Base-by-base conservation (phyloP, 2,888 invertebrate genomes). In the Andrena trimmerana region DNA sequence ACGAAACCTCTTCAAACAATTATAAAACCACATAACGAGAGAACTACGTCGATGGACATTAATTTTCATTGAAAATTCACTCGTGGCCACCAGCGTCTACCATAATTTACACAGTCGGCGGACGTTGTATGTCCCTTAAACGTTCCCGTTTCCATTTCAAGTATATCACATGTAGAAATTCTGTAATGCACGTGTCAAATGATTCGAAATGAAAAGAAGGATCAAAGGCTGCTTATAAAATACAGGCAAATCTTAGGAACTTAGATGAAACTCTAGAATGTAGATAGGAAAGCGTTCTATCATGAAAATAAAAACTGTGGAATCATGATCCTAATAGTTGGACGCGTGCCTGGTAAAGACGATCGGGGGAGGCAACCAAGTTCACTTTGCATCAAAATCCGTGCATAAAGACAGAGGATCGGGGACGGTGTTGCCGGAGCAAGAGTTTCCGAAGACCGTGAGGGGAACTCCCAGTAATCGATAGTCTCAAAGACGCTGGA, bases 401-500 rank as follows among this genome's bases (percentile, higher is more conserved):
- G 24, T 57, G 71, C 48, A 68, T 75, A 67, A 54, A 66, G 42
- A 54, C 59, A 48, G 24, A 16, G 62, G 70, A 42, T 70, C 57
- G 60, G 42, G 13, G 27, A 7, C 48, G 50, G 24, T 80, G 50
- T 68, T 72, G 33, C 63, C 42, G n/a, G 6, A 5, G 57, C 31
- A 33, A 54, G 67, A 76, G 71, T 62, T 66, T 70, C 69, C 73
- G 65, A 68, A 72, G 63, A 71, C 54, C 68, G n/a, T 27, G 71
- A 72, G 27, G 71, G 70, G 71, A 75, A 60, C 52, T 69, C 29
- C 74, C 52, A 31, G 83, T 73, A 87, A 79, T 87, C 88, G 86
- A 86, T 86, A 88, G 84, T 86, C 78, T 83, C 69, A 70, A 86
- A 84, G 83, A 86, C 77, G 79, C 63, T 72, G 66, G 82, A 73